Percentiles rank a stretch among this genome's conserved stretches.
phyloP scores from a whole-genome alignment of 2,888 invertebrate species.

The Electrophaes corylata region DNA sequence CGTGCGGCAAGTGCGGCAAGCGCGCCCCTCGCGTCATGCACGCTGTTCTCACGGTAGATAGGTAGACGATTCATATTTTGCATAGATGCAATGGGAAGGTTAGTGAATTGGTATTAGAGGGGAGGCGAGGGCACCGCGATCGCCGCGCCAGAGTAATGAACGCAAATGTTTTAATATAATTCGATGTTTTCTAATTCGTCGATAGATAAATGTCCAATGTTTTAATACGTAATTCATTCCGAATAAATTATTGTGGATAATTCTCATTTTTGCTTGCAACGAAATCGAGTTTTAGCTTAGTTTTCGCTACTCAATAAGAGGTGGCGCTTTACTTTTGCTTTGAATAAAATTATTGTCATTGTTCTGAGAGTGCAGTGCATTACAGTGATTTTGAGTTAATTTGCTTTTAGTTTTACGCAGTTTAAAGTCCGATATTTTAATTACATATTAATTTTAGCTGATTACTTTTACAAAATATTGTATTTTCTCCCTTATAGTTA shows the following conservation, averaged over 20 bases:
- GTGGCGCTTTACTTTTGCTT: conserved; percentile 54
- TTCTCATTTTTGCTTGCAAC: conserved; percentile 44
- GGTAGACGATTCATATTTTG: conserved; percentile 59
- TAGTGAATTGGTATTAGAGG: conserved; percentile 76
- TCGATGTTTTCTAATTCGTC: conserved; percentile 70
- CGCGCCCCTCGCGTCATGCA: conserved; percentile 44
- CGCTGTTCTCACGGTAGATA: conserved; percentile 50
- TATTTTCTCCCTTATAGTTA: conserved; percentile 82
- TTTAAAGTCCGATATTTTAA: conserved; percentile 78
- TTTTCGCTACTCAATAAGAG: conserved; percentile 52
- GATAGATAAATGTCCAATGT: conserved; percentile 64
- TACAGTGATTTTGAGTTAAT: conserved; percentile 69
- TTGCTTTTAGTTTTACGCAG: conserved; percentile 77
- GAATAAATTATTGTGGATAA: conserved; percentile 53
- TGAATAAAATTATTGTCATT: conserved; percentile 46
- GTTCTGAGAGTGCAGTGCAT: conserved; percentile 78
- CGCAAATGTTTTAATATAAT: conserved; percentile 59
- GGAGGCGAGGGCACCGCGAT: conserved; percentile 56
- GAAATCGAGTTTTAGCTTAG: conserved; percentile 43
- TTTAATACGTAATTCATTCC: conserved; percentile 67
- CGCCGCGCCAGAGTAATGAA: conserved; percentile 40
- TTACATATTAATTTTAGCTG: conserved; percentile 68
- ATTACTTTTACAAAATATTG: conserved; percentile 81
- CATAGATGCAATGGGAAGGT: conserved; percentile 78
- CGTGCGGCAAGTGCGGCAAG: too few species aligned